Conservation (phyloP, 2,113 vertebrate genomes). For the Meles meles region DNA sequence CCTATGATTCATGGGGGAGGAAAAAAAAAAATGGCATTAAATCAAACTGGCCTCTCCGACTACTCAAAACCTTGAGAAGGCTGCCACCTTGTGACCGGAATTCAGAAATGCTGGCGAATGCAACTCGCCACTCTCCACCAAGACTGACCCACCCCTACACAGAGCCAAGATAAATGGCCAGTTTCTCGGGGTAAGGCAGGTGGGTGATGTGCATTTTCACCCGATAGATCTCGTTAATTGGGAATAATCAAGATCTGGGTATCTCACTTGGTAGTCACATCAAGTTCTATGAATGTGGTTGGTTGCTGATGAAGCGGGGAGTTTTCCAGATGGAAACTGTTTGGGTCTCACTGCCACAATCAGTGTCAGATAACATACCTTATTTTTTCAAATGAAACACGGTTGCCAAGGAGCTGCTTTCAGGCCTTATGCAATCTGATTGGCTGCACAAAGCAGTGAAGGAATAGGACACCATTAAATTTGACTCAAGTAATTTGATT, state of each 20-base stretch:
- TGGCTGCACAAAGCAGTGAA: slow-evolving; percentile 22
- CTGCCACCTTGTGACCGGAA: slow-evolving; percentile 53
- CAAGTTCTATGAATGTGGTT: neutral
- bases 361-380: neutral
- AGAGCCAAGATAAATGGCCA: neutral
- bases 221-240: neutral
- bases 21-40: neutral
- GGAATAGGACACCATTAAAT: neutral
- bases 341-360: neutral
- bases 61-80: slow-evolving; percentile 43
- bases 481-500: neutral
- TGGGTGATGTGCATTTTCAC: neutral
- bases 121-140: neutral
- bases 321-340: neutral
- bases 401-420: neutral
- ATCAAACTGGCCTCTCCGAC: neutral
- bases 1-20: neutral
- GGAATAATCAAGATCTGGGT: neutral
- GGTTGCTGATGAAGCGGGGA: neutral
- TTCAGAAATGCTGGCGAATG: slow-evolving; percentile 3
- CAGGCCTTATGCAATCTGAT: neutral
- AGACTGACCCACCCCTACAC: neutral
- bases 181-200: neutral
- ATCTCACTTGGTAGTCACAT: neutral
- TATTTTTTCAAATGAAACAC: slow-evolving; percentile 31